These are phyloP conservation scores for Chrysotoxum bicinctum DNA, from an alignment of 2,888 invertebrate genomes.

Conservation along the genomic window DNA sequence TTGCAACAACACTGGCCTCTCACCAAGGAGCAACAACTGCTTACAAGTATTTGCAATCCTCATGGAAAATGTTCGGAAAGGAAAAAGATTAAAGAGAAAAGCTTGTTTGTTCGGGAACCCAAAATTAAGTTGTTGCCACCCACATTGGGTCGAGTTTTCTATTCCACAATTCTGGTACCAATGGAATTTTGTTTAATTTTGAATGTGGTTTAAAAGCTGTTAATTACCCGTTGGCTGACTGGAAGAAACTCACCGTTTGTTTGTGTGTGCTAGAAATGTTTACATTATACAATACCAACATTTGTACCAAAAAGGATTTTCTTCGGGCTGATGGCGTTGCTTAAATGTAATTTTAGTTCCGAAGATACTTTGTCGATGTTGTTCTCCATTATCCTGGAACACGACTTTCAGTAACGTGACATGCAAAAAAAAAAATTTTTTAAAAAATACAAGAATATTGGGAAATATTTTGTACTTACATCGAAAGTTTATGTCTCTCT, in stretches of 20 bases:
- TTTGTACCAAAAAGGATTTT: constrained; percentile 16
- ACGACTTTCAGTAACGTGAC: background rate
- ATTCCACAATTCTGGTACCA: constrained; percentile 58
- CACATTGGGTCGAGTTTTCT: constrained; percentile 42
- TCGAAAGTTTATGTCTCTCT: constrained; percentile 47
- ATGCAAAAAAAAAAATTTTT: background rate
- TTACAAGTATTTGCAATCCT: background rate
- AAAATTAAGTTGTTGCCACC: constrained; percentile 69
- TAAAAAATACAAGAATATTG: constrained; percentile 30
- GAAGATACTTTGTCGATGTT: background rate
- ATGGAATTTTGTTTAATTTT: constrained; percentile 71
- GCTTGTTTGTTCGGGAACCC: constrained; percentile 53
- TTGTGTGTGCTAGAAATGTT: constrained; percentile 2
- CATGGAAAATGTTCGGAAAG: background rate
- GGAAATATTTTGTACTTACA: constrained; percentile 59
- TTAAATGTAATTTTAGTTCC: constrained; percentile 3
- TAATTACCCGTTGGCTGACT: constrained; percentile 59
- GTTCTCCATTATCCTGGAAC: background rate
- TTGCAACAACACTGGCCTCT: background rate
- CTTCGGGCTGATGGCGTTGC: background rate
- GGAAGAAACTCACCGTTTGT: background rate
- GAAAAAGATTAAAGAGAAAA: constrained; percentile 27
- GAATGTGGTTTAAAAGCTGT: constrained; percentile 71
- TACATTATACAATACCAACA: background rate
- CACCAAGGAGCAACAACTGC: background rate